Evolutionary conservation across 2,888 invertebrate genomes (phyloP), one percentile per base, ranked within the genome.

Genomic region (Odontothrips loti): DNA sequence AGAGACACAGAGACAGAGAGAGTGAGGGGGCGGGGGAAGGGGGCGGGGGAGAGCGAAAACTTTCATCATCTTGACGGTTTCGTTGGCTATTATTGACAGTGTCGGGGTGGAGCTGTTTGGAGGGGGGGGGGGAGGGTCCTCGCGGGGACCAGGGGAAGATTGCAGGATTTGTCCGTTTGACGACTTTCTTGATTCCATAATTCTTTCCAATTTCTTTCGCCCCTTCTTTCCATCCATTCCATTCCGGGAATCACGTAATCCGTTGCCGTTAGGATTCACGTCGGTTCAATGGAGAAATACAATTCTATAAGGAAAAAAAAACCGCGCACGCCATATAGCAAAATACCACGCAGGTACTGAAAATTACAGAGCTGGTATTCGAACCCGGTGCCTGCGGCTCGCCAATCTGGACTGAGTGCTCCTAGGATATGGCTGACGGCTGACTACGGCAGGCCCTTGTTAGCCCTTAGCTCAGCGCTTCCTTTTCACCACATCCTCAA

Each of bases 101-200:
- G 34, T 43, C 34, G 34, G 34, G 6, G 34, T 6, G 34, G 3
- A 6, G 34, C 3, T 43, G 34, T 43, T 43, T 43, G 34, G n/a
- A 58, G 58, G 0, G 58, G 17, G 58, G 6, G 58, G 58, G 17
- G n/a, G 58, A 17, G 58, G 11, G 20, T 1, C 58, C 6, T 43
- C 34, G 34, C 34, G 34, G 34, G 34, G 34, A 43, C 34, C 34
- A 58, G 68, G 12, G 23, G 27, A 23, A 75, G 68, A 75, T 75
- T 75, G 68, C 68, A 23, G 68, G 68, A 75, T 75, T 75, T 75
- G 68, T 23, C 68, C 68, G 68, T 75, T 75, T 75, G 68, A 75
- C 6, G 27, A 75, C 68, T 75, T 75, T 75, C 68, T 75, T 27
- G 68, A 75, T 75, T 75, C 68, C 68, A 75, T 75, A 27, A 75